Base-by-base conservation (phyloP, 2,888 invertebrate species). In the Nomada fabriciana region DNA sequence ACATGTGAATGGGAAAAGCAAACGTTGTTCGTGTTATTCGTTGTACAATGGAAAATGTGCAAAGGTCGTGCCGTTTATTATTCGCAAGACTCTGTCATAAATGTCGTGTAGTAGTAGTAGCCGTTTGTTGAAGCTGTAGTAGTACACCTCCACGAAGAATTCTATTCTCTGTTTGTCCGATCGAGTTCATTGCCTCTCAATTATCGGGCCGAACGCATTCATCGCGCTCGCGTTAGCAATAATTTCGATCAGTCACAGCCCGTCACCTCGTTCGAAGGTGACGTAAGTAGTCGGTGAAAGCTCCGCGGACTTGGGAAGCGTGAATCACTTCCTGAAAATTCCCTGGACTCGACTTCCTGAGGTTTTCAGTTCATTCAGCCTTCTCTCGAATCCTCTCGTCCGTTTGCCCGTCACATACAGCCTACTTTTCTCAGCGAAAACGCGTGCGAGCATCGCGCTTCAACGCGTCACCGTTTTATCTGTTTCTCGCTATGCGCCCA, bases 301-400 rank as follows among this genome's bases (percentile, higher is more conserved):
- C 83, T 78, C 52, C 43, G 50, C 74, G 61, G 55, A 36, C 64
- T 77, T 68, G 65, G n/a, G 53, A 71, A 42, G 36, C 65, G 57
- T 82, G 86, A 86, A 82, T 87, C 87, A 87, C 74, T 87, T 86
- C 84, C 83, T 84, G 83, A 88, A 88, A 82, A 87, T 84, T 74
- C 78, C 68, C 64, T 64, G 68, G 70, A 71, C 65, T 29, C 20
- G 23, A 11, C 60, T 63, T 68, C 60, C 67, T 69, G 68, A 60
- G 70, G 73, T 80, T 79, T 78, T 69, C 75, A 64, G 53, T 59
- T 68, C 63, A 60, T 59, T 63, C 57, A 61, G 69, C 50, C 55
- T 36, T 70, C 53, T 23, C 15, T 36, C 36, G 60, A 36, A 29
- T 60, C 36, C 36, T 7, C 36, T 7, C 52, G 20, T 23, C 50